phyloP scores from a whole-genome alignment of 92 coral and sea anemone species.

The Virgularia gustaviana region DNA sequence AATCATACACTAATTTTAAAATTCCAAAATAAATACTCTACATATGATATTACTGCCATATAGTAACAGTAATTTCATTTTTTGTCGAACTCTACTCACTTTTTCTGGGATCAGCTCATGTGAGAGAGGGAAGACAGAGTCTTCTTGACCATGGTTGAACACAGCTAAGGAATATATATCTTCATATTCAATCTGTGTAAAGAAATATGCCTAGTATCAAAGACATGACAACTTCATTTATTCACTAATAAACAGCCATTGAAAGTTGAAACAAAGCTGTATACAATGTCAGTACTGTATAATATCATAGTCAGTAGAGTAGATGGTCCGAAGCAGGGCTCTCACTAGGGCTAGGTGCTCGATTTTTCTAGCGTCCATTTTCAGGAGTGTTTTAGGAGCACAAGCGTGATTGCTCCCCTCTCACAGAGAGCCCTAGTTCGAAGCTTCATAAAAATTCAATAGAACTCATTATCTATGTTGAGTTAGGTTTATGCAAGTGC shows the following conservation, averaged over 20 bases:
- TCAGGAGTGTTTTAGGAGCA: no score
- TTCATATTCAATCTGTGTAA: slow-evolving; percentile 73
- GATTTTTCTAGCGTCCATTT: no score
- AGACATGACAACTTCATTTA: not conserved
- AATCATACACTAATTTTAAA: not conserved
- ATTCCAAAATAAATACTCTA: not conserved
- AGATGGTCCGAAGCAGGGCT: no score
- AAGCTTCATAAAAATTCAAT: no score
- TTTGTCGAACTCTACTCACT: slow-evolving; percentile 36
- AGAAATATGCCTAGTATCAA: not conserved
- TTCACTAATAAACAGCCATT: not conserved
- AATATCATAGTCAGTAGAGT: no score
- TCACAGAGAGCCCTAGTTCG: no score
- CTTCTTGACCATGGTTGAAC: slow-evolving; percentile 61
- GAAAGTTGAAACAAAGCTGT: no score
- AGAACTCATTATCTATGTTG: no score
- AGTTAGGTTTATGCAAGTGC: no score
- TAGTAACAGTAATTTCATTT: not conserved
- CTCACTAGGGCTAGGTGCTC: no score
- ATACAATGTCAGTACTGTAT: no score
- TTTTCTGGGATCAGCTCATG: slow-evolving; percentile 70
- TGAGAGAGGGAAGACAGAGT: slow-evolving; percentile 63
- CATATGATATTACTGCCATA: not conserved
- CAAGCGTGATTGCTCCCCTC: no score
- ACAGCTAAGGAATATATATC: slow-evolving; percentile 73